phyloP scores from a whole-genome alignment of 1,140 invertebrate genomes.

The Hypsibius dujardini region DNA sequence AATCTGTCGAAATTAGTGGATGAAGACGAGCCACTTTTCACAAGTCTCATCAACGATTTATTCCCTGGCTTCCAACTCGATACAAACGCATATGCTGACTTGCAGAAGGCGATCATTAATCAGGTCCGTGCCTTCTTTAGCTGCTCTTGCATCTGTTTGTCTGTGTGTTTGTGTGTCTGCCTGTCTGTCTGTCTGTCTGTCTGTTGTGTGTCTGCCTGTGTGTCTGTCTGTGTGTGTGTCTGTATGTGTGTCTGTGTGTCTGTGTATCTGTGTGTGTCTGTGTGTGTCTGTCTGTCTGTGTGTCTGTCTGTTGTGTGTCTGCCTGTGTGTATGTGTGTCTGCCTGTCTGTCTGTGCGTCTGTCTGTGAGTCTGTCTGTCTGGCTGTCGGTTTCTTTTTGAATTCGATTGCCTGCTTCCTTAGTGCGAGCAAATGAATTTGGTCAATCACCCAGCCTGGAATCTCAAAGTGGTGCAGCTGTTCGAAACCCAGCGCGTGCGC shows the following conservation, averaged over 20 bases:
- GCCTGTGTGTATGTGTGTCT: neutral
- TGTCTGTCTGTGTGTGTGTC: neutral
- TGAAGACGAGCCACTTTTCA: conserved; percentile 87
- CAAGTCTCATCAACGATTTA: conserved; percentile 80
- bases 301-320: conserved; percentile 33
- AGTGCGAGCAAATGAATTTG: conserved; percentile 47
- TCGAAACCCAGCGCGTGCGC: conserved; percentile 80
- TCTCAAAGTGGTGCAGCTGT: conserved; percentile 77
- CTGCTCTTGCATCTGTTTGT: neutral
- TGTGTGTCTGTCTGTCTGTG: too few species aligned
- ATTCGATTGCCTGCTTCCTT: neutral
- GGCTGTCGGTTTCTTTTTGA: neutral
- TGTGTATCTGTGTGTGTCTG: too few species aligned
- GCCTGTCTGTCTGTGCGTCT: too few species aligned
- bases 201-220: neutral
- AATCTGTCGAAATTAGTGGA: conserved; percentile 92
- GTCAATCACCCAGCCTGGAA: conserved; percentile 81
- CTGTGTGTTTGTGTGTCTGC: neutral
- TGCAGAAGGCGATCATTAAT: conserved; percentile 58
- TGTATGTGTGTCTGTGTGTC: neutral
- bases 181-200: conserved; percentile 33
- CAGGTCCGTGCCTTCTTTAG: conserved; percentile 38
- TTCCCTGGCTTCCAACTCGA: conserved; percentile 81
- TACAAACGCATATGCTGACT: conserved; percentile 69
- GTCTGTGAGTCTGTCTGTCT: too few species aligned